These are phyloP conservation scores for Caloenas nicobarica DNA, from an alignment of 2,113 vertebrate genomes.

Conservation along the genomic window DNA sequence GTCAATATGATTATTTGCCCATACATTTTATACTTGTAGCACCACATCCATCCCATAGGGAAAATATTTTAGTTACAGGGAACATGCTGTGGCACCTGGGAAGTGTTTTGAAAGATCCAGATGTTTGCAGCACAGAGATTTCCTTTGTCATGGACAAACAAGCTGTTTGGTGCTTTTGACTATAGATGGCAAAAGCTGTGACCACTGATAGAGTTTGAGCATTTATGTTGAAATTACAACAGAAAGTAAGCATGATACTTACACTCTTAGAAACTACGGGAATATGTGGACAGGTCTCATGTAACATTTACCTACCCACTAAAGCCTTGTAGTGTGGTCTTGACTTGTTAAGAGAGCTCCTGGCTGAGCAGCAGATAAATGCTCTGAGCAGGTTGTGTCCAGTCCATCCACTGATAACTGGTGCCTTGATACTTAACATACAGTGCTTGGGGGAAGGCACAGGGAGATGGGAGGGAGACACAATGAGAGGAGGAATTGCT, in stretches of 20 bases:
- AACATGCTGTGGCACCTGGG: neutral
- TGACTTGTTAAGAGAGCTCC: neutral
- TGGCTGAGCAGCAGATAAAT: neutral
- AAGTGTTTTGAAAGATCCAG: neutral
- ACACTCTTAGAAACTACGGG: neutral
- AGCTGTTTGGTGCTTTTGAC: neutral
- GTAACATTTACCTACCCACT: neutral
- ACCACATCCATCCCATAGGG: neutral
- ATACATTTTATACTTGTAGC: neutral
- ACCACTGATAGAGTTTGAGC: neutral
- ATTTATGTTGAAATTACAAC: neutral
- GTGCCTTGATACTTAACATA: neutral
- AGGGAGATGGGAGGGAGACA: neutral
- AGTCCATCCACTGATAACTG: neutral
- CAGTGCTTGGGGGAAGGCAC: neutral
- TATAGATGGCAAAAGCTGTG: neutral
- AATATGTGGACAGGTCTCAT: neutral
- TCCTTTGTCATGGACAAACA: neutral
- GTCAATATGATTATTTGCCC: neutral
- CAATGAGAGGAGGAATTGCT: neutral
- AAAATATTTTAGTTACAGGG: neutral
- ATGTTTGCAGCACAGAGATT: neutral
- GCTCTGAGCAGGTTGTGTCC: neutral
- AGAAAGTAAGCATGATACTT: neutral
- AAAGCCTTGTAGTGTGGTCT: fast-evolving